Percentiles rank a stretch among this genome's conserved stretches.
Evolutionary conservation across 1,140 invertebrate genomes (phyloP).

Genomic region (Drosophila rhopaloa): DNA sequence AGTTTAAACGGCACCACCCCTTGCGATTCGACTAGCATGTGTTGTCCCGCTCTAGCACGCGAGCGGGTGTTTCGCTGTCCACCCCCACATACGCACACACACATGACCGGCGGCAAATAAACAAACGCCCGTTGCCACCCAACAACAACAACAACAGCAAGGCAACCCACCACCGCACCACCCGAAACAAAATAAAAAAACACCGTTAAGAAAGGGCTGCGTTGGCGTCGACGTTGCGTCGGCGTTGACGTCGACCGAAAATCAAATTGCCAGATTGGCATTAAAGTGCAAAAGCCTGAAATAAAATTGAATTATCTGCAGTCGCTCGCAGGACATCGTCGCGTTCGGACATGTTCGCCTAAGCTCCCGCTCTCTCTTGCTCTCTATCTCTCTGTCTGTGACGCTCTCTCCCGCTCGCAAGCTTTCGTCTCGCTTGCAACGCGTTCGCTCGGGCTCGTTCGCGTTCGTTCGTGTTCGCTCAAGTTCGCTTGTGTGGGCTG

Average conservation of each 20-base stretch:
- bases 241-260: slow-evolving; percentile 63
- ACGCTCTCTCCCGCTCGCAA: slow-evolving; percentile 13
- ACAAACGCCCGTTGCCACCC: slow-evolving; percentile 52
- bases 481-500: slow-evolving; percentile 20
- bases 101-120: slow-evolving; percentile 75
- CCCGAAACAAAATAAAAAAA: slow-evolving; percentile 5
- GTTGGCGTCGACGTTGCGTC: slow-evolving; percentile 21
- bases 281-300: slow-evolving; percentile 84
- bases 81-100: slow-evolving; percentile 70
- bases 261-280: slow-evolving; percentile 83
- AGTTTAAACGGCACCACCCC: slow-evolving; percentile 34
- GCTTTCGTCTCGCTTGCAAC: slow-evolving; percentile 48
- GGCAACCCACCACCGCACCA: slow-evolving; percentile 28
- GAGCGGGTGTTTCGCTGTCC: slow-evolving; percentile 42
- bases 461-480: slow-evolving; percentile 21
- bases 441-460: slow-evolving; percentile 37
- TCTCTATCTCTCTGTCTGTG: slow-evolving; percentile 25
- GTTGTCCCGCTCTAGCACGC: slow-evolving; percentile 40
- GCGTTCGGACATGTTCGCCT: slow-evolving; percentile 71
- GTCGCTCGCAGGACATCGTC: slow-evolving; percentile 84
- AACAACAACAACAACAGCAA: slow-evolving; percentile 12
- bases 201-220: slow-evolving; percentile 50
- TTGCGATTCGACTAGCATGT: not conserved
- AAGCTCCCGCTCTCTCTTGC: slow-evolving; percentile 38
- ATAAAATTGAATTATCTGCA: slow-evolving; percentile 85